A percentile compares a stretch with the other conserved stretches of the same genome.
These are phyloP conservation scores for Molanna angustata DNA, from an alignment of 2,888 invertebrate genomes.

Conservation along the genomic window DNA sequence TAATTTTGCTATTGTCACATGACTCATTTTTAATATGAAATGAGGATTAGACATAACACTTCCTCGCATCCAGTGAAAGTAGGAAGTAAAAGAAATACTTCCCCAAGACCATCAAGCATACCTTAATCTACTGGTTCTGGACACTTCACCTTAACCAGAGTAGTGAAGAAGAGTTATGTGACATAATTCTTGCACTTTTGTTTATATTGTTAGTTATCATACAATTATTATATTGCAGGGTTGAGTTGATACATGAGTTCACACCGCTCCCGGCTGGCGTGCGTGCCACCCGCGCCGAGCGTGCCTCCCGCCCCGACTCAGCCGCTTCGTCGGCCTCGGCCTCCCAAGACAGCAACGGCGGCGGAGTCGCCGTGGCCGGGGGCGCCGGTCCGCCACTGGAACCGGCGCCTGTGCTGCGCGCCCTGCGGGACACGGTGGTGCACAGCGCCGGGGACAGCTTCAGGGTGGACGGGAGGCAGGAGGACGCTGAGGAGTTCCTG, in stretches of 20 bases:
- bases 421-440: slow-evolving; percentile 69
- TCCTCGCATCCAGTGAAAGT: no score
- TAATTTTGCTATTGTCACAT: no score
- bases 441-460: slow-evolving; percentile 57
- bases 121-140: no score
- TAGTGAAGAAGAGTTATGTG: no score
- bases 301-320: slow-evolving; percentile 42
- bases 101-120: no score
- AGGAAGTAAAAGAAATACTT: no score
- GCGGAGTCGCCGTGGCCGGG: slow-evolving; percentile 60
- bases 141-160: no score
- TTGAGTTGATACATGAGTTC: slow-evolving; percentile 78
- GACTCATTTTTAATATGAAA: no score
- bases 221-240: slow-evolving; percentile 47
- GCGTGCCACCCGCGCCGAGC: slow-evolving; percentile 47
- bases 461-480: slow-evolving; percentile 85
- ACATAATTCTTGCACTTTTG: no score
- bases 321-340: slow-evolving; percentile 35
- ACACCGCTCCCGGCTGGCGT: slow-evolving; percentile 60
- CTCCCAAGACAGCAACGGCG: no score
- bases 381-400: slow-evolving; percentile 82
- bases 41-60: no score
- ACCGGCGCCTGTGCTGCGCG: slow-evolving; percentile 80
- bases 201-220: background rate
- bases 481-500: slow-evolving; percentile 97